Evolutionary conservation across 2,113 vertebrate genomes (phyloP).

Genomic region (Caracal caracal): DNA sequence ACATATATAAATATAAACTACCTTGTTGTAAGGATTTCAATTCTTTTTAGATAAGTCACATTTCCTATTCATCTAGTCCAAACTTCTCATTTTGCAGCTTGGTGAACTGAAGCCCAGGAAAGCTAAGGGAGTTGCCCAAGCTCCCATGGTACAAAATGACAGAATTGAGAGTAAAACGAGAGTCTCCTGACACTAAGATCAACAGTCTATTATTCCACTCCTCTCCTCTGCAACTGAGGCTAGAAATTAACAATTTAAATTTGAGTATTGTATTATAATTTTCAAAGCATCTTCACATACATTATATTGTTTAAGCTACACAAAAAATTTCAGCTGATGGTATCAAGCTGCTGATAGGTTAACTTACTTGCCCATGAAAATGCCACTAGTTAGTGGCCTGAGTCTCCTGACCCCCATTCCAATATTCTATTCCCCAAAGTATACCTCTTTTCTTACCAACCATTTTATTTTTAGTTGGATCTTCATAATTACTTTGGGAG

Average conservation of each 20-base stretch:
- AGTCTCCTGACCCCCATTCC: background rate
- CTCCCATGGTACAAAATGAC: background rate
- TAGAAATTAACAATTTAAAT: conserved; percentile 34
- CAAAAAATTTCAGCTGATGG: background rate
- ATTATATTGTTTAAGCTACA: background rate
- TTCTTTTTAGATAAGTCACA: background rate
- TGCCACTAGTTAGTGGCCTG: background rate
- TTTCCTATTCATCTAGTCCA: conserved; percentile 25
- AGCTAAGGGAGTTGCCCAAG: background rate
- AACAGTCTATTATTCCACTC: background rate
- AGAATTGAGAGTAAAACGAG: conserved; percentile 1
- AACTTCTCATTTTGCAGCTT: conserved; percentile 24
- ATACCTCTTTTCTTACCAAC: background rate
- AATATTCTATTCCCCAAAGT: background rate
- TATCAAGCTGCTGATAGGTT: background rate
- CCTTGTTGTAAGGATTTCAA: background rate
- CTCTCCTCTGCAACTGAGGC: background rate
- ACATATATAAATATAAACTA: background rate
- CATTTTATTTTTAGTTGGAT: conserved; percentile 6
- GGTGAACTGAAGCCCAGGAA: background rate
- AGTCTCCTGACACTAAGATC: background rate
- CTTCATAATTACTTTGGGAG: background rate
- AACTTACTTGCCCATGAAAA: background rate
- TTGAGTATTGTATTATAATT: background rate
- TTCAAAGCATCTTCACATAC: conserved; percentile 12